Base-by-base conservation (phyloP, 2,797 vertebrate genomes). In the Crypturellus tataupa region DNA sequence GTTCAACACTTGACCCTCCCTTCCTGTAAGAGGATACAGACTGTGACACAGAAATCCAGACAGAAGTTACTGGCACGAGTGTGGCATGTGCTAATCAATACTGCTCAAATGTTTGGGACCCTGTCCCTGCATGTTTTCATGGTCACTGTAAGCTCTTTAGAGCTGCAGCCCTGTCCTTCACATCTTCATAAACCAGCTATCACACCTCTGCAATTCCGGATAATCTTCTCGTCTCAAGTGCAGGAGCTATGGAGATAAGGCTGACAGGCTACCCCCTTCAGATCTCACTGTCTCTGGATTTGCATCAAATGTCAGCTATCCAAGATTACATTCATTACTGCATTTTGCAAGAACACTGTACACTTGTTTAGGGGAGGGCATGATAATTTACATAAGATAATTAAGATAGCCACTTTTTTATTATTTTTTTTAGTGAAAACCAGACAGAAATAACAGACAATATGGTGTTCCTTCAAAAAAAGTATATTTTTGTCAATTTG, bases 91-190 rank as follows among this genome's bases (percentile, higher is more conserved):
- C 83, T 93, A 88, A 96, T 90, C 92, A 85, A 76, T 1, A 60
- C 76, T 76, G 63, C 23, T 91, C 65, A 71, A 82, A 80, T 0
- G 0, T 62, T 77, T 79, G n/a, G 80, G 44, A 88, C 77, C 80
- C 75, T 69, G 73, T n/a, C 75, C 40, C 78, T 85, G 62, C 3
- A 60, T 87, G 88, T 81, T 90, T 86, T 86, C 89, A 86, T 80
- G 92, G 95, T 68, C 91, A 94, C 75, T 76, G 56, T 91, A 93
- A 96, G 87, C 75, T 87, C 83, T 87, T 96, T 72, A 94, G 53
- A 82, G 91, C 21, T 91, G 65, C 88, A 93, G 80, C 75, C 23
- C n/a, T 19, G 47, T 40, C 68, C 83, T 75, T 77, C 80, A 62
- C 40, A 13, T 95, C 85, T 72, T 75, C 51, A 85, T 89, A 94